Evolutionary conservation across 2,888 invertebrate species (phyloP), one percentile per base, ranked within the genome.

Genomic region (Mythimna impura): DNA sequence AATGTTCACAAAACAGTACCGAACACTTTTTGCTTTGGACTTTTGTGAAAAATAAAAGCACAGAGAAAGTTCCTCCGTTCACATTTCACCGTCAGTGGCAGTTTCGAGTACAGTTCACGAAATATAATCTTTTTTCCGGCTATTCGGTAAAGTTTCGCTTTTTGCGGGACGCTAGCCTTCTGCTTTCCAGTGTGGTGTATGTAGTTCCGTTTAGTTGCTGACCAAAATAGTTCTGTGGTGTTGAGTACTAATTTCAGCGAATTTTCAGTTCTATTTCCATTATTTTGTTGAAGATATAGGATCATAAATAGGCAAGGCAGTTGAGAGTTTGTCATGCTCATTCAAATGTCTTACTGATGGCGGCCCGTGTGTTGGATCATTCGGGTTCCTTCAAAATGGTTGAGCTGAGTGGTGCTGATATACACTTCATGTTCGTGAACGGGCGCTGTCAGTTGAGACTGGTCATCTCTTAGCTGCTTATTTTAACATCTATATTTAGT

Each of bases 81-180:
- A 76, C 78, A 78, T 86, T 85, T 86, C 78, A 85, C 60, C 77
- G 85, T 71, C 80, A 80, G 71, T 65, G 77, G 67, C 83, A 83
- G 83, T 76, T 70, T 71, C 58, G 73, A 74, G 81, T 86, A 77
- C 69, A 64, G 71, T 75, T 74, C 73, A 50, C 57, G 70, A 70
- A 75, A 82, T 78, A 78, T 78, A 78, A 80, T 73, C 47, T 74
- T 79, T 76, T 84, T 81, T 66, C 63, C 55, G 40, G 66, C 71
- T 57, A 70, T 77, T 70, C 64, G 43, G 64, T 6, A 61, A 81
- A 81, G 73, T 81, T 82, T 30, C 43, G 17, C 40, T 66, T 70
- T 73, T 73, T 76, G 80, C n/a, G 64, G 66, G 36, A 34, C n/a
- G 20, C 12, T 30, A 9, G 43, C 43, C 40, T 22, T 14, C 25